Conservation (phyloP, 2,888 invertebrate species). For the Drosophila kuntzei region DNA sequence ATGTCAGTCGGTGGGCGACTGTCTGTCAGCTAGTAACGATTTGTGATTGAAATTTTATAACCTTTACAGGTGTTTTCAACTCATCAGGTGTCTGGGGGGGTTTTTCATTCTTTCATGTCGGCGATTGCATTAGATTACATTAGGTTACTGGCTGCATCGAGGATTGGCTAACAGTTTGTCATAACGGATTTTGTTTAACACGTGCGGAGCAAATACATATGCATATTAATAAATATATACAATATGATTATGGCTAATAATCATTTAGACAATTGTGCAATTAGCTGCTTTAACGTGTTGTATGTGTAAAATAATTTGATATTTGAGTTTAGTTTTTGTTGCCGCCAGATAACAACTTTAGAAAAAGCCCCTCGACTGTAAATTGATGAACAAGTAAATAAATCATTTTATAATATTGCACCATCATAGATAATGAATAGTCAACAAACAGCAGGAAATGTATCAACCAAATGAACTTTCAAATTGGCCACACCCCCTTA, state of each 20-base stretch:
- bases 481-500: not conserved
- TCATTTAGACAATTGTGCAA: slow-evolving; percentile 41
- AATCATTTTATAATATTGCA: slow-evolving; percentile 52
- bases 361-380: slow-evolving; percentile 48
- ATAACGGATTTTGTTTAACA: slow-evolving; percentile 38
- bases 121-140: slow-evolving; percentile 21
- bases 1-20: slow-evolving; percentile 21
- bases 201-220: slow-evolving; percentile 8
- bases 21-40: slow-evolving; percentile 10
- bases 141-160: slow-evolving; percentile 16
- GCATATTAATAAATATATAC: not conserved
- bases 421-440: slow-evolving; percentile 57
- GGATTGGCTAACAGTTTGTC: slow-evolving; percentile 13
- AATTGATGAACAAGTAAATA: slow-evolving; percentile 51
- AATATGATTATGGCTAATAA: slow-evolving; percentile 15
- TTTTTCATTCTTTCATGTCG: slow-evolving; percentile 35
- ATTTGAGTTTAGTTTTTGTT: slow-evolving; percentile 36
- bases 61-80: slow-evolving; percentile 19
- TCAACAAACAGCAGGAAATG: slow-evolving; percentile 39
- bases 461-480: slow-evolving; percentile 1
- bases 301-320: slow-evolving; percentile 41
- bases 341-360: slow-evolving; percentile 23
- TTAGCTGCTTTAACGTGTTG: slow-evolving; percentile 26
- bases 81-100: slow-evolving; percentile 22
- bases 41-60: slow-evolving; percentile 15